A percentile compares a stretch with the other conserved stretches of the same genome.
phyloP scores from a whole-genome alignment of 2,888 invertebrate species.

The Protula sp. region DNA sequence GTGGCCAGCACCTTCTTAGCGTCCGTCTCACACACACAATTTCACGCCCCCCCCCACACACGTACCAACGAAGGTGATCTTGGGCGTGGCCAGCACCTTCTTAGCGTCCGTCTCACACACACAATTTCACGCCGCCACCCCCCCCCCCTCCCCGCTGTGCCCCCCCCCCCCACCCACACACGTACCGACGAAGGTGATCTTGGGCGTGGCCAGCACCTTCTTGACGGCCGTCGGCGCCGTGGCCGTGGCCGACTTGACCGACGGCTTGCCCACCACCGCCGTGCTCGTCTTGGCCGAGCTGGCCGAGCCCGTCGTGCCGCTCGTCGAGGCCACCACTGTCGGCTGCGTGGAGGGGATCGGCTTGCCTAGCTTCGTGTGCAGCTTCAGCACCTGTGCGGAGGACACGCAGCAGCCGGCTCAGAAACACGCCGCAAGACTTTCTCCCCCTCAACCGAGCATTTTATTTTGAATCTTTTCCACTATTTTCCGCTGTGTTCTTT shows the following conservation, averaged over 20 bases:
- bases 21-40: too few species aligned
- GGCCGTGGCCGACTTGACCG: constrained; percentile 10
- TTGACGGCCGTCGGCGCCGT: constrained; percentile 34
- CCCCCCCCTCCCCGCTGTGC: too few species aligned
- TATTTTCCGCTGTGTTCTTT: not conserved
- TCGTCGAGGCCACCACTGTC: constrained; percentile 63
- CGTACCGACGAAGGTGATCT: constrained; percentile 74
- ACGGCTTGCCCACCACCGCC: constrained; percentile 17
- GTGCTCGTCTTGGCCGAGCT: constrained; percentile 26
- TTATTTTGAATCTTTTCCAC: not conserved
- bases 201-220: constrained; percentile 64
- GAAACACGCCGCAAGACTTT: not conserved
- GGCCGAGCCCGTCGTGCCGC: constrained; percentile 3
- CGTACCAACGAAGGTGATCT: constrained; percentile 74
- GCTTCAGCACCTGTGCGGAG: constrained; percentile 65
- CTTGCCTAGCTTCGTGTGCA: constrained; percentile 95
- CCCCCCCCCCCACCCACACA: too few species aligned
- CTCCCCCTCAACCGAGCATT: not conserved
- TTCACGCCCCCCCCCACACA: too few species aligned
- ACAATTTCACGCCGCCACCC: too few species aligned
- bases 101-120: too few species aligned
- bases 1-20: constrained; percentile 60
- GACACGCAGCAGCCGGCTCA: not conserved
- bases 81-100: too few species aligned
- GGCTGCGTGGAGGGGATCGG: constrained; percentile 95